These are phyloP conservation scores for Myiozetetes cayanensis DNA, from an alignment of 2,113 vertebrate genomes.

Conservation along the genomic window DNA sequence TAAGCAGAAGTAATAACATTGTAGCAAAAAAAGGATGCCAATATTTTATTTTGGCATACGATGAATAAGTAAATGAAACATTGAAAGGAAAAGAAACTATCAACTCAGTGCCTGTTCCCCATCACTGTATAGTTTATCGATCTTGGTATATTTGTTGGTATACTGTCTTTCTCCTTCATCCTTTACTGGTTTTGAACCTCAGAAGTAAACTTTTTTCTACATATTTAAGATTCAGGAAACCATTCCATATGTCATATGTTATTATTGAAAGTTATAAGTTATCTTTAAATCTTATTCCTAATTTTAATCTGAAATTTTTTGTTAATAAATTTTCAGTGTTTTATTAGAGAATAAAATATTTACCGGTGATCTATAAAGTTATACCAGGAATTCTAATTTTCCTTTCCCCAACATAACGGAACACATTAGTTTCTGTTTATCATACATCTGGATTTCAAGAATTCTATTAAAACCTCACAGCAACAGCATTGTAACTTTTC, in stretches of 20 bases:
- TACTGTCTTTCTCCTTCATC: background rate
- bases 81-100: background rate
- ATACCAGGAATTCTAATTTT: background rate
- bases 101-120: background rate
- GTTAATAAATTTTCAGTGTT: background rate
- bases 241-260: accelerated
- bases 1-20: background rate
- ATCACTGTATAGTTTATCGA: background rate
- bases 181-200: background rate
- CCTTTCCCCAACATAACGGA: background rate
- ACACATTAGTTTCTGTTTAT: background rate
- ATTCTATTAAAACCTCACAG: background rate
- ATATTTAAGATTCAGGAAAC: background rate
- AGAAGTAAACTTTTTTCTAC: background rate
- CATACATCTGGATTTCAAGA: background rate
- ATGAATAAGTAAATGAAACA: background rate
- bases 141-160: background rate
- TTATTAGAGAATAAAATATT: background rate
- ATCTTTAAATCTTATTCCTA: background rate
- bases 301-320: background rate
- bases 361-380: background rate
- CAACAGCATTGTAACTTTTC: background rate
- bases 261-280: background rate
- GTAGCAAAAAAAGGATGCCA: background rate
- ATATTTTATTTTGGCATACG: background rate